Percentiles rank a stretch among this genome's conserved stretches.
phyloP scores from a whole-genome alignment of 2,888 invertebrate genomes.

The Sarcophaga subvicina region DNA sequence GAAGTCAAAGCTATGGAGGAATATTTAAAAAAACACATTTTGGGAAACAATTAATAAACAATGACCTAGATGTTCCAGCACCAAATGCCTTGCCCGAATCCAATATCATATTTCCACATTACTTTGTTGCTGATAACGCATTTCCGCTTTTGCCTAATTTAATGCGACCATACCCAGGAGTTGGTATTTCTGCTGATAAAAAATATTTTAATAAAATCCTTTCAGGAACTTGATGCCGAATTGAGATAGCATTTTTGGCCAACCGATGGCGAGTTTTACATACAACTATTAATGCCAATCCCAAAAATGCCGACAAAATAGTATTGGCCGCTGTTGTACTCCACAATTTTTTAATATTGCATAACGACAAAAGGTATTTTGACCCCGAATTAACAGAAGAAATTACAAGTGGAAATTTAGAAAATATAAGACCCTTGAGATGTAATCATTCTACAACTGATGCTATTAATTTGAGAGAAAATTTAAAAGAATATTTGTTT shows the following conservation, averaged over 20 bases:
- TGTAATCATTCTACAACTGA: slow-evolving; percentile 13
- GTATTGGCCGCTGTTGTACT: slow-evolving; percentile 38
- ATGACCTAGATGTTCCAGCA: slow-evolving; percentile 6
- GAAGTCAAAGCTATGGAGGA: no score
- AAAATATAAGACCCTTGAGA: background rate
- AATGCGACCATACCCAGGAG: slow-evolving; percentile 35
- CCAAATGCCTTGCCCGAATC: no score
- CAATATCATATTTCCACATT: slow-evolving; percentile 10
- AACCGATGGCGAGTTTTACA: background rate
- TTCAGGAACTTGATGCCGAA: background rate
- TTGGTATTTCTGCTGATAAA: slow-evolving; percentile 12
- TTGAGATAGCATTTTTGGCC: background rate
- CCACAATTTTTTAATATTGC: slow-evolving; percentile 53
- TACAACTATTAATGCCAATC: slow-evolving; percentile 22
- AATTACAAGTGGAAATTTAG: background rate
- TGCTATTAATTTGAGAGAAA: background rate
- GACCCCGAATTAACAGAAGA: background rate
- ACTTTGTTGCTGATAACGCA: slow-evolving; percentile 53
- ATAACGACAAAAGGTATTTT: slow-evolving; percentile 10
- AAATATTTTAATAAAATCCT: slow-evolving; percentile 12
- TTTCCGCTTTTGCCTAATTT: slow-evolving; percentile 10
- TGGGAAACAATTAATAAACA: background rate
- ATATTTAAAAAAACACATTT: no score
- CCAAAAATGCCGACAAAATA: background rate
- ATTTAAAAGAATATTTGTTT: slow-evolving; percentile 21